Evolutionary conservation across 2,888 invertebrate species (phyloP).

Genomic region (Scaptomyza tumidula): DNA sequence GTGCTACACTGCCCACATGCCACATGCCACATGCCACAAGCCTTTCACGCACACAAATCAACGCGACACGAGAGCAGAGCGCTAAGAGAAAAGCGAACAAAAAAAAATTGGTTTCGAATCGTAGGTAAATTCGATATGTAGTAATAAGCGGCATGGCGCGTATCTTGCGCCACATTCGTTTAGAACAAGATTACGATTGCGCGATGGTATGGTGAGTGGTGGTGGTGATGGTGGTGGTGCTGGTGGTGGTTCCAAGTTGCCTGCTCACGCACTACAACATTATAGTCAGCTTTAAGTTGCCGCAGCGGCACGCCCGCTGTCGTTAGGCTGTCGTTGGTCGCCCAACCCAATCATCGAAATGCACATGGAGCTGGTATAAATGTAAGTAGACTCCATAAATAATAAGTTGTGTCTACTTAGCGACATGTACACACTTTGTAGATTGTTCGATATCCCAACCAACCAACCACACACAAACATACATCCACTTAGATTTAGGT

Average conservation of each 20-base stretch:
- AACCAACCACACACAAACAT: slow-evolving; percentile 2
- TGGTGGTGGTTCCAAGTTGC: slow-evolving; percentile 28
- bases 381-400: slow-evolving; percentile 75
- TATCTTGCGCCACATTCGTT: slow-evolving; percentile 77
- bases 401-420: slow-evolving; percentile 78
- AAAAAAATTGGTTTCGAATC: slow-evolving; percentile 15
- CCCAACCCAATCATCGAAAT: slow-evolving; percentile 69
- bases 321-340: slow-evolving; percentile 55
- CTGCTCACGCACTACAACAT: slow-evolving; percentile 31
- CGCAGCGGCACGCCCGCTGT: slow-evolving; percentile 70
- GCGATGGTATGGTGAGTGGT: slow-evolving; percentile 5
- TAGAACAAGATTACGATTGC: slow-evolving; percentile 75
- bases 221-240: slow-evolving; percentile 18
- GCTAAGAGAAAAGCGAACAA: slow-evolving; percentile 34
- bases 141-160: slow-evolving; percentile 63
- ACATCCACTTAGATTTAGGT: slow-evolving; percentile 5
- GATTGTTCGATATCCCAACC: slow-evolving; percentile 53
- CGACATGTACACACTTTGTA: slow-evolving; percentile 68
- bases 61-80: slow-evolving; percentile 37
- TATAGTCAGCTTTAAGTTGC: slow-evolving; percentile 9
- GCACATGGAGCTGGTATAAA: slow-evolving; percentile 45
- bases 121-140: slow-evolving; percentile 69
- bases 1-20: slow-evolving; percentile 50
- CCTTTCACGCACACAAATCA: slow-evolving; percentile 72
- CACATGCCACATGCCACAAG: slow-evolving; percentile 55